Percentiles rank a stretch among this genome's conserved stretches.
phyloP scores from a whole-genome alignment of 2,797 vertebrate species.

The Galagoides demidoff region DNA sequence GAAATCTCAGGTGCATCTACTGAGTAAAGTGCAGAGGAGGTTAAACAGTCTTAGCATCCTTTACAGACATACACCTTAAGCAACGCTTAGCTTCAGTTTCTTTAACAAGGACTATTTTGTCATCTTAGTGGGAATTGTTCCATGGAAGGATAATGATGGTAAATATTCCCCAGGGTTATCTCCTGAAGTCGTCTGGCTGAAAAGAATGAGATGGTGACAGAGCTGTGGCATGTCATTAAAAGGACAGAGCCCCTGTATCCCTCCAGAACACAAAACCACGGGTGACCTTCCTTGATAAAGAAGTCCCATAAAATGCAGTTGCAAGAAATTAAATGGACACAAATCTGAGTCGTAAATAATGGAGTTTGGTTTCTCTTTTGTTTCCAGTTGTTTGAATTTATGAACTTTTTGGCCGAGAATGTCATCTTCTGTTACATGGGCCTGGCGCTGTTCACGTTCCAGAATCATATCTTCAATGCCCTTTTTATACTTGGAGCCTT shows the following conservation, averaged over 20 bases:
- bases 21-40: neutral
- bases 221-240: neutral
- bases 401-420: conserved; percentile 94
- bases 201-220: neutral
- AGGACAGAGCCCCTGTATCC: neutral
- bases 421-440: conserved; percentile 95
- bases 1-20: neutral
- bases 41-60: neutral
- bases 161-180: neutral
- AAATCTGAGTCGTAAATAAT: conserved; percentile 64
- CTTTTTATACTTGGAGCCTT: conserved; percentile 92
- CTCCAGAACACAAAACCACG: neutral
- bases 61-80: neutral
- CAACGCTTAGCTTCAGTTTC: neutral
- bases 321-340: neutral
- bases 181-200: neutral
- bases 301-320: neutral
- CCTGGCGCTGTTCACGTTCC: conserved; percentile 91
- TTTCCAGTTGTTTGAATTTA: conserved; percentile 94
- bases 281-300: neutral
- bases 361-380: conserved; percentile 80
- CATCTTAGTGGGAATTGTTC: neutral
- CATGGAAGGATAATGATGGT: neutral
- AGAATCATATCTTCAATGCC: conserved; percentile 91
- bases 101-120: neutral